A percentile compares a stretch with the other conserved stretches of the same genome.
These are phyloP conservation scores for Melinaea marsaeus DNA, from an alignment of 2,888 invertebrate species.

Conservation along the genomic window DNA sequence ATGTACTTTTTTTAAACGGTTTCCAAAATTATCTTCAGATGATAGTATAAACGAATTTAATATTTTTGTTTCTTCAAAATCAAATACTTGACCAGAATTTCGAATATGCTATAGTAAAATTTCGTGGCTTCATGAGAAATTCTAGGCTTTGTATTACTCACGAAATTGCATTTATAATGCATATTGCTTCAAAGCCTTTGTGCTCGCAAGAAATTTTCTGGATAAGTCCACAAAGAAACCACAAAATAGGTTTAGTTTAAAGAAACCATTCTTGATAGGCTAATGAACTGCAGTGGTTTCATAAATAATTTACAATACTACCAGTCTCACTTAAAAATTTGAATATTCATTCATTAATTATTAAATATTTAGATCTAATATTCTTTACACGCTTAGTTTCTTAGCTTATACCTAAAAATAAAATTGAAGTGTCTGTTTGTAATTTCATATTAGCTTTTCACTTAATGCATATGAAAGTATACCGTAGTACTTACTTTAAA, in stretches of 20 bases:
- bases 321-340: not conserved
- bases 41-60: not conserved
- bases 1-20: not conserved
- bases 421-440: too few relatives aligned
- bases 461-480: too few relatives aligned
- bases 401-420: too few relatives aligned
- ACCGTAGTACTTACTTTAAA: too few relatives aligned
- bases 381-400: too few relatives aligned
- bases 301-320: constrained; percentile 6
- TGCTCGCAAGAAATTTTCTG: constrained; percentile 25
- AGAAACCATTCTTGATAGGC: constrained; percentile 16
- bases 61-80: constrained; percentile 15
- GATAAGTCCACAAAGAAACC: constrained; percentile 19
- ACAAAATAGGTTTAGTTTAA: constrained; percentile 21
- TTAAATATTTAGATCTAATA: not conserved
- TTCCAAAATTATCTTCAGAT: not conserved
- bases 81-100: constrained; percentile 19
- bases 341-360: not conserved
- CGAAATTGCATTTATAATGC: constrained; percentile 28
- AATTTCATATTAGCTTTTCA: too few relatives aligned
- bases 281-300: constrained; percentile 13
- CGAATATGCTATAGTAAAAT: constrained; percentile 22
- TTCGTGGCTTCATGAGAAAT: constrained; percentile 28
- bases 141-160: constrained; percentile 28
- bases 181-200: constrained; percentile 26